A percentile compares a stretch with the other conserved stretches of the same genome.
phyloP scores from a whole-genome alignment of 1,140 invertebrate species.

The Ooceraea biroi region DNA sequence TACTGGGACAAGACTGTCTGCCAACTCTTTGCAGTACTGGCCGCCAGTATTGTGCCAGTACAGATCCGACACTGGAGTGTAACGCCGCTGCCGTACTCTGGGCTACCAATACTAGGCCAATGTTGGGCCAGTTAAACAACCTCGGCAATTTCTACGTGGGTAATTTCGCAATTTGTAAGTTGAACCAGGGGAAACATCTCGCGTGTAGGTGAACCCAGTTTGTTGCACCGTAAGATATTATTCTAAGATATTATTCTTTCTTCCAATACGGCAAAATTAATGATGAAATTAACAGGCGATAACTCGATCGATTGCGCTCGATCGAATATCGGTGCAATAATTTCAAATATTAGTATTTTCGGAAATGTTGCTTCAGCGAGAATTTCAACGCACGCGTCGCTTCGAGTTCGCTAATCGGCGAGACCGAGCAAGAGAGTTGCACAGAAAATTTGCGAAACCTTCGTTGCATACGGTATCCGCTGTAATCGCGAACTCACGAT shows the following conservation, averaged over 20 bases:
- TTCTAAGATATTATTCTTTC: background rate
- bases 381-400: background rate
- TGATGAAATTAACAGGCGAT: background rate
- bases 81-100: too few species aligned
- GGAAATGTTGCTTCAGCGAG: background rate
- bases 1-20: too few species aligned
- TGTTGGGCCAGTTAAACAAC: too few species aligned
- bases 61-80: too few species aligned
- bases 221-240: background rate
- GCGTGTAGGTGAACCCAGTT: background rate
- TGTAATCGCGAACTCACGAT: conserved; percentile 19
- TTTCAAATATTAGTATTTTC: too few species aligned
- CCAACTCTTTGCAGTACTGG: too few species aligned
- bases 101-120: too few species aligned
- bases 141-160: too few species aligned
- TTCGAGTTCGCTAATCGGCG: background rate
- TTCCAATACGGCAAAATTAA: background rate
- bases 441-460: conserved; percentile 8
- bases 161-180: too few species aligned
- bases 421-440: background rate
- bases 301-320: too few species aligned
- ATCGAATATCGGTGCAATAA: background rate
- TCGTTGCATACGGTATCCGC: background rate
- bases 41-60: too few species aligned
- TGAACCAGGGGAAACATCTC: background rate